phyloP scores from a whole-genome alignment of 1,140 invertebrate genomes.

The Penaeus vannamei region DNA sequence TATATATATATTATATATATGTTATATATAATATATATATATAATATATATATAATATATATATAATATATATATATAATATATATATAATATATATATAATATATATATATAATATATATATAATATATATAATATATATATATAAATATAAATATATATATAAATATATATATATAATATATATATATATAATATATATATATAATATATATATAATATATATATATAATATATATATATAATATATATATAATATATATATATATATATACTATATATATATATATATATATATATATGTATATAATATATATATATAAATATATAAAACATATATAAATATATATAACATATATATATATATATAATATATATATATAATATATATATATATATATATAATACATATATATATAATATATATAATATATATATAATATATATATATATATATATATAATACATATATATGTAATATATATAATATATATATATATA shows the following conservation, averaged over 20 bases:
- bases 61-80: no score
- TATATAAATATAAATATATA: no score
- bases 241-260: not conserved
- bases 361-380: constrained; percentile 28
- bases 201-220: no score
- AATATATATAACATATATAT: constrained; percentile 8
- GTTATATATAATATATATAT: no score
- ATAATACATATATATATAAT: constrained; percentile 24
- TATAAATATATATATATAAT: no score
- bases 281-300: constrained; percentile 5
- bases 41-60: no score
- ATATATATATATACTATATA: not conserved
- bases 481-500: constrained; percentile 22
- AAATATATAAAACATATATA: no score
- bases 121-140: no score
- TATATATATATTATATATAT: no score
- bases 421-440: constrained; percentile 17
- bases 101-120: no score
- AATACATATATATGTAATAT: constrained; percentile 26
- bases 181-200: no score
- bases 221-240: not conserved
- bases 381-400: constrained; percentile 16
- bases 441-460: constrained; percentile 27
- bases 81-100: no score
- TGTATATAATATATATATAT: constrained; percentile 7